Percentiles rank a stretch among this genome's conserved stretches.
These are phyloP conservation scores for Hemithea aestivaria DNA, from an alignment of 2,888 invertebrate genomes.

Conservation along the genomic window DNA sequence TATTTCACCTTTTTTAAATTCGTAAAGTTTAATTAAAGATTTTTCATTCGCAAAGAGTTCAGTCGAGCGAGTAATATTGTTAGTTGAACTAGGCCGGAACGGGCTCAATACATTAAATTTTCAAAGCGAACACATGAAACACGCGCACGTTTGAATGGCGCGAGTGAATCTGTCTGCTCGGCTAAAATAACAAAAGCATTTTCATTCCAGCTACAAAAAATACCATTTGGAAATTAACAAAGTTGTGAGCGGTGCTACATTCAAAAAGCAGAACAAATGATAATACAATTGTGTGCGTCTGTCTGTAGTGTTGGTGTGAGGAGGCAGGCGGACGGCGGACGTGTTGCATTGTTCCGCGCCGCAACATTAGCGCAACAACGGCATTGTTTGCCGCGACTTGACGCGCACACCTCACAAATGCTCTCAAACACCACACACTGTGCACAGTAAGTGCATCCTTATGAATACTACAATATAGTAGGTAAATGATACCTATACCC, in stretches of 20 bases:
- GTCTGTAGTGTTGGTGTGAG: conserved; percentile 5
- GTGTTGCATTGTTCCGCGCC: conserved; percentile 8
- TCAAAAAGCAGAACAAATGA: conserved; percentile 10
- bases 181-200: conserved; percentile 5
- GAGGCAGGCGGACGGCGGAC: not conserved
- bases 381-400: conserved; percentile 7
- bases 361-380: conserved; percentile 9
- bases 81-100: no score
- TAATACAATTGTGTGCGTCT: conserved; percentile 12
- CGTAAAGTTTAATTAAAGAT: no score
- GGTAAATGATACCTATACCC: not conserved
- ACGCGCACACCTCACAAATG: not conserved
- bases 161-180: conserved; percentile 1
- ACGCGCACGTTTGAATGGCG: not conserved
- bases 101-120: not conserved
- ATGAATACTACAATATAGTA: not conserved
- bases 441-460: not conserved
- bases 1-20: no score
- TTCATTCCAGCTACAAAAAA: conserved; percentile 12
- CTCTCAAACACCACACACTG: not conserved
- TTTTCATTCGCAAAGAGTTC: no score
- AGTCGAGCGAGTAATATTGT: no score
- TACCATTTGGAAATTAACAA: conserved; percentile 17
- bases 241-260: conserved; percentile 10
- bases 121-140: not conserved